Evolutionary conservation across 2,113 vertebrate species (phyloP), one percentile per base, ranked within the genome.

Genomic region (Ceuthmochares aereus): DNA sequence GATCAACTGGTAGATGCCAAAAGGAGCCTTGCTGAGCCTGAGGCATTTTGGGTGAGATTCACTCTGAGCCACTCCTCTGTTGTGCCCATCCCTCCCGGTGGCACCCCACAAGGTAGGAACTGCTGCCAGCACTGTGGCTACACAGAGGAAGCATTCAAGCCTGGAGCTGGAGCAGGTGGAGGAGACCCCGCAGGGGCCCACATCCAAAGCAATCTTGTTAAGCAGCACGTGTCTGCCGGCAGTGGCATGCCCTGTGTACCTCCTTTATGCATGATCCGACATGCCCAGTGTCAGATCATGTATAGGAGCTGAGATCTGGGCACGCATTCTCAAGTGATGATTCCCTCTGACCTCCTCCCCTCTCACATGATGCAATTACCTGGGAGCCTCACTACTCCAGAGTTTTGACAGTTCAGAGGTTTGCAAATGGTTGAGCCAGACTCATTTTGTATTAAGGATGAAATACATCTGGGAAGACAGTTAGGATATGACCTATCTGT

Each of bases 261-360:
- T 92, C 80, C 64, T 83, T 56, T 0, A 0, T 40, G 86, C 94
- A 1, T 70, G 96, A 90, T 74, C 52, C 14, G 2, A 72, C 94
- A 63, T 9, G 95, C 74, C 59, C 52, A 1, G 34, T 69, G 75
- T 54, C 79, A 40, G 83, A 37, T 15, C 78, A 14, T 2, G 2
- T 62, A 62, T 4, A 70, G 76, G 52, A 93, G 76, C 51, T 22
- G 79, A 62, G 63, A 87, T 78, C 43, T 55, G 73, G 86, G 83
- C 66, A 96, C 11, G 73, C 91, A 93, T 95, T 92, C 89, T 63
- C 76, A 60, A 72, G 60, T 1, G 14, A 78, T 95, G 89, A 95
- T 84, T 96, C 89, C 80, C 47, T 90, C 56, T 5, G 7, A 84
- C 89, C 95, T 95, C 95, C 89, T 95, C 73, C 91, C 43, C 47